These are phyloP conservation scores for Diceros bicornis DNA, from an alignment of 2,797 vertebrate species.

Conservation along the genomic window DNA sequence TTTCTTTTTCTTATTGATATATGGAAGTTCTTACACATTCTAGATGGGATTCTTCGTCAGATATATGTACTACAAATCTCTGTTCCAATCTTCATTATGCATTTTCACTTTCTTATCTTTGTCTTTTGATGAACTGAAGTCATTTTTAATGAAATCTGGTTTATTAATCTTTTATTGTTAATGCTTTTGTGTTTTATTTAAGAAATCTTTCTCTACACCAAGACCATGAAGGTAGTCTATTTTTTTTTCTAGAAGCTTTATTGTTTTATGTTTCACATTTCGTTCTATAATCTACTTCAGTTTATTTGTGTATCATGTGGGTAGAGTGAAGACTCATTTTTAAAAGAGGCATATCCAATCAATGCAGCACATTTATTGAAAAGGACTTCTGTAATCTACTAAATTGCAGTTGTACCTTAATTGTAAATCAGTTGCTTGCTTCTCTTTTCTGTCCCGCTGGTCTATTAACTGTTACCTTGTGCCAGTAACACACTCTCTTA, in stretches of 20 bases:
- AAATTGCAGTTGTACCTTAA: background rate
- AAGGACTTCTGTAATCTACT: background rate
- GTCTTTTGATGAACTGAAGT: background rate
- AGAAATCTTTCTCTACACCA: background rate
- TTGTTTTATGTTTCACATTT: slow-evolving; percentile 6
- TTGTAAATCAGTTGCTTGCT: background rate
- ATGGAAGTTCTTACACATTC: background rate
- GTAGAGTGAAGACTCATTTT: background rate
- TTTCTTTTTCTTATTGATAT: background rate
- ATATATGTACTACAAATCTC: background rate
- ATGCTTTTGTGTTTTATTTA: background rate
- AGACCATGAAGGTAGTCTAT: background rate
- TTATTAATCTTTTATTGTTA: background rate
- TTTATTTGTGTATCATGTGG: background rate
- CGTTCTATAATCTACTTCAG: background rate
- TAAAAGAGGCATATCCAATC: background rate
- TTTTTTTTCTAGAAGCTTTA: background rate
- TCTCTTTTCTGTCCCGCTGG: background rate
- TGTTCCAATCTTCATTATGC: background rate
- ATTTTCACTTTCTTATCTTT: background rate
- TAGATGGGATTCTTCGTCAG: background rate
- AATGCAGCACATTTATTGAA: background rate
- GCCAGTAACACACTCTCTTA: background rate
- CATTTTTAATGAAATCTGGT: background rate
- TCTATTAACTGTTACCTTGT: too few species aligned